Evolutionary conservation across 1,140 invertebrate genomes (phyloP).

Genomic region (Drosophila varians): DNA sequence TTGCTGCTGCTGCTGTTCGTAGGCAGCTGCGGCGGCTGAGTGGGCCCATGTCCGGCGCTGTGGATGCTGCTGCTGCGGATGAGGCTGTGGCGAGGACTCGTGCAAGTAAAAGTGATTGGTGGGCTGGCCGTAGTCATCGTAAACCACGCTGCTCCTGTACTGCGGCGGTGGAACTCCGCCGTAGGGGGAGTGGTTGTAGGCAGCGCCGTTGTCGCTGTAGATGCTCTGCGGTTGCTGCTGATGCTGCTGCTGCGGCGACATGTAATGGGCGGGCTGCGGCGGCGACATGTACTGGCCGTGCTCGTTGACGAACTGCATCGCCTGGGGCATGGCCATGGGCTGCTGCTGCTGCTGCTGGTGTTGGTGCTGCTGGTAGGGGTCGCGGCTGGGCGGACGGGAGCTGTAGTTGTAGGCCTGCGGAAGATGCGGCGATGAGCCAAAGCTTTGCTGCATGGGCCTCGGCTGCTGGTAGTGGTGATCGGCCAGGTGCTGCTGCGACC

Average conservation of each 20-base stretch:
- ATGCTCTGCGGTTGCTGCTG: slow-evolving; percentile 74
- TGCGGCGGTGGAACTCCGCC: slow-evolving; percentile 53
- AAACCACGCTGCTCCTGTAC: slow-evolving; percentile 65
- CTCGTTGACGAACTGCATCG: slow-evolving; percentile 80
- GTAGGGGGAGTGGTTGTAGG: slow-evolving; percentile 72
- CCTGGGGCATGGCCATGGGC: slow-evolving; percentile 73
- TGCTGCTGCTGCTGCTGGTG: slow-evolving; percentile 84
- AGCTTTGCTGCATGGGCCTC: slow-evolving; percentile 82
- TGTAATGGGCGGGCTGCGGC: slow-evolving; percentile 61
- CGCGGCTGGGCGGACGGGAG: slow-evolving; percentile 81
- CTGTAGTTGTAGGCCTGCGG: slow-evolving; percentile 83
- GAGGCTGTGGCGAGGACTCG: slow-evolving; percentile 83
- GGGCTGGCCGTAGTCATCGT: slow-evolving; percentile 76
- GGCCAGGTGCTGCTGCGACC: slow-evolving; percentile 86
- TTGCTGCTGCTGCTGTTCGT: slow-evolving; percentile 80
- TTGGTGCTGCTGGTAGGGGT: slow-evolving; percentile 78
- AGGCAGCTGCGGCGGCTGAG: slow-evolving; percentile 85
- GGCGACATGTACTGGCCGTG: slow-evolving; percentile 79
- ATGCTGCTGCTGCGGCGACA: slow-evolving; percentile 39
- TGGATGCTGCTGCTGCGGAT: slow-evolving; percentile 84
- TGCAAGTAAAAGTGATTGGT: slow-evolving; percentile 90
- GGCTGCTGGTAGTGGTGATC: slow-evolving; percentile 75
- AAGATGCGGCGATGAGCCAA: slow-evolving; percentile 86
- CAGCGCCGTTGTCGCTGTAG: slow-evolving; percentile 72
- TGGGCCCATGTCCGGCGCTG: slow-evolving; percentile 90